A percentile compares a stretch with the other conserved stretches of the same genome.
Evolutionary conservation across 2,113 vertebrate species (phyloP).

Genomic region (Hucho hucho): DNA sequence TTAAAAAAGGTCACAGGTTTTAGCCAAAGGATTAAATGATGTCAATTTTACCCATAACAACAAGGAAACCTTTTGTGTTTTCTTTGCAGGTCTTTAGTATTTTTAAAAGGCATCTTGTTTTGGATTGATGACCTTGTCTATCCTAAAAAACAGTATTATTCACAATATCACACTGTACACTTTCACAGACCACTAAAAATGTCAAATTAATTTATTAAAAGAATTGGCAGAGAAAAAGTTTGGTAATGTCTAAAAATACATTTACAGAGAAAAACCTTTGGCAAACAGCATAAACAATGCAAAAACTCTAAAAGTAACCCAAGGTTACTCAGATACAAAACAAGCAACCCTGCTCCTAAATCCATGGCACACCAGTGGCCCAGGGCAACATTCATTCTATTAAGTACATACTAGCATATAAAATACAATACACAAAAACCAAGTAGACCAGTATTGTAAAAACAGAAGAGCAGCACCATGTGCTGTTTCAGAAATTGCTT

Average conservation of each 20-base stretch:
- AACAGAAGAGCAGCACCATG: constrained; percentile 5
- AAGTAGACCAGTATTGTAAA: neutral
- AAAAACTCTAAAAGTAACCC: too few relatives aligned
- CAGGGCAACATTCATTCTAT: neutral
- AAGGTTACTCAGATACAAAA: too few relatives aligned
- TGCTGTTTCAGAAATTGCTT: constrained; percentile 1
- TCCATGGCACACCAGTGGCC: neutral
- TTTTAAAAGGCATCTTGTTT: too few relatives aligned
- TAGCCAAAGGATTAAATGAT: neutral
- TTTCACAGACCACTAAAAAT: neutral
- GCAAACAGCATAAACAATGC: too few relatives aligned
- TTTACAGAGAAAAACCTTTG: too few relatives aligned
- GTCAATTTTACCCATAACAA: neutral
- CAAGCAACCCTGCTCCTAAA: constrained; percentile 11
- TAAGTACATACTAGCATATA: constrained; percentile 7
- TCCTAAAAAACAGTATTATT: too few relatives aligned
- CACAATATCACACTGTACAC: neutral
- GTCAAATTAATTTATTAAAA: too few relatives aligned
- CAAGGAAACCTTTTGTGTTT: neutral
- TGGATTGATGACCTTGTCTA: too few relatives aligned
- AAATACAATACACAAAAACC: constrained; percentile 11
- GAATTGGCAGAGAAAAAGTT: neutral
- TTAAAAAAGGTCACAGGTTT: constrained; percentile 17
- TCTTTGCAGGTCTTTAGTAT: too few relatives aligned
- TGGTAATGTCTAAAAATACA: neutral